phyloP scores from a whole-genome alignment of 2,888 invertebrate genomes.

The Patella pellucida region DNA sequence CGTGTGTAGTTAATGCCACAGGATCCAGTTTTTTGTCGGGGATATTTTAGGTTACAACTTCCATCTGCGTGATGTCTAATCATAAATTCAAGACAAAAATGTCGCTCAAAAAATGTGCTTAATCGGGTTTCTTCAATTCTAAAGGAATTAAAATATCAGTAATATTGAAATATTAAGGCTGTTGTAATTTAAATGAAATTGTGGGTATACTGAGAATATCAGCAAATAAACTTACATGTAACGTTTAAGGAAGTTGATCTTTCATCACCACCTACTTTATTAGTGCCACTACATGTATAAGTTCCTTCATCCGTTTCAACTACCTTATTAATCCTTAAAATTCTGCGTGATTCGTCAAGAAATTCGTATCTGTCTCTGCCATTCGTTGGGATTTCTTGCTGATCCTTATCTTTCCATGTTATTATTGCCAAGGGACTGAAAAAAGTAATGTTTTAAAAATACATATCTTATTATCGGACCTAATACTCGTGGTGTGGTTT shows the following conservation, averaged over 20 bases:
- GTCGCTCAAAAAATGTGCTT: too few species aligned
- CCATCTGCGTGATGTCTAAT: too few species aligned
- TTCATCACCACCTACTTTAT: not conserved
- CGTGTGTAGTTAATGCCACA: too few species aligned
- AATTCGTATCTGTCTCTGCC: slow-evolving; percentile 8
- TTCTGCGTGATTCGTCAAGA: not conserved
- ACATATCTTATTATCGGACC: too few species aligned
- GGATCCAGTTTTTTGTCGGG: too few species aligned
- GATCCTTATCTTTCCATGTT: slow-evolving; percentile 16
- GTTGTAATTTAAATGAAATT: too few species aligned
- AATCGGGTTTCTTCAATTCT: too few species aligned
- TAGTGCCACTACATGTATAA: slow-evolving; percentile 28
- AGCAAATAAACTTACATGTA: slow-evolving; percentile 27
- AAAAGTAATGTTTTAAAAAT: not conserved
- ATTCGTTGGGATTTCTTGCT: not conserved
- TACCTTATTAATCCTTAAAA: slow-evolving; percentile 28
- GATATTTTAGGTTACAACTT: too few species aligned
- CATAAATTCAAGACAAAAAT: too few species aligned
- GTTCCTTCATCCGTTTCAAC: slow-evolving; percentile 26
- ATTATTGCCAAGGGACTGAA: slow-evolving; percentile 1
- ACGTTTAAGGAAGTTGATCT: slow-evolving; percentile 21
- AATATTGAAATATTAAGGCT: too few species aligned
- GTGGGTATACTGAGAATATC: not conserved
- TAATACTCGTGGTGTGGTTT: too few species aligned
- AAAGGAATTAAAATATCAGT: too few species aligned